Evolutionary conservation across 2,113 vertebrate genomes (phyloP).

Genomic region (Nanorana parkeri): DNA sequence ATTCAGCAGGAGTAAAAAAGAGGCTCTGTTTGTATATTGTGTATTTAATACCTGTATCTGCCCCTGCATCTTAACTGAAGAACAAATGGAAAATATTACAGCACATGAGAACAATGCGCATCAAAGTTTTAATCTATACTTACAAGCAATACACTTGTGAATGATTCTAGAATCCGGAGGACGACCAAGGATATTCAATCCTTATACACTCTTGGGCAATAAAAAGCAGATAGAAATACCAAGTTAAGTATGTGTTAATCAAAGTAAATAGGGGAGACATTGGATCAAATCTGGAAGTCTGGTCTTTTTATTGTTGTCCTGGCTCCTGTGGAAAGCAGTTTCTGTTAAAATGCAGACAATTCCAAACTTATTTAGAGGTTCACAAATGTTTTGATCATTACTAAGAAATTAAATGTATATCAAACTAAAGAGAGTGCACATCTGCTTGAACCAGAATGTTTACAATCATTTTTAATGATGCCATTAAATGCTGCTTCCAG

Average conservation of each 20-base stretch:
- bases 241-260: constrained; percentile 63
- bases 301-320: constrained; percentile 72
- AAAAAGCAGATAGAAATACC: constrained; percentile 60
- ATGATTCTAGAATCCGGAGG: constrained; percentile 34
- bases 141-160: constrained; percentile 26
- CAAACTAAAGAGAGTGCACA: constrained; percentile 68
- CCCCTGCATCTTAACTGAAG: neutral
- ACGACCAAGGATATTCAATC: constrained; percentile 47
- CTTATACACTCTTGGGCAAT: constrained; percentile 20
- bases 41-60: neutral
- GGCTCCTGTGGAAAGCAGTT: constrained; percentile 71
- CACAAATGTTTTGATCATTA: constrained; percentile 72
- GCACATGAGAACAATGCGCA: constrained; percentile 6
- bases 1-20: neutral
- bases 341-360: constrained; percentile 66
- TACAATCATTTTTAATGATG: constrained; percentile 76
- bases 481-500: constrained; percentile 69
- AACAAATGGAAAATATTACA: constrained; percentile 39
- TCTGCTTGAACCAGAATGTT: constrained; percentile 72
- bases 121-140: constrained; percentile 38
- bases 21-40: neutral
- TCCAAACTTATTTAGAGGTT: constrained; percentile 67
- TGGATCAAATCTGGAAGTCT: constrained; percentile 65
- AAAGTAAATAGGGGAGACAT: constrained; percentile 67
- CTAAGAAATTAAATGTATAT: constrained; percentile 65